Conservation (phyloP, 2,113 vertebrate genomes). For the Vidua chalybeata region DNA sequence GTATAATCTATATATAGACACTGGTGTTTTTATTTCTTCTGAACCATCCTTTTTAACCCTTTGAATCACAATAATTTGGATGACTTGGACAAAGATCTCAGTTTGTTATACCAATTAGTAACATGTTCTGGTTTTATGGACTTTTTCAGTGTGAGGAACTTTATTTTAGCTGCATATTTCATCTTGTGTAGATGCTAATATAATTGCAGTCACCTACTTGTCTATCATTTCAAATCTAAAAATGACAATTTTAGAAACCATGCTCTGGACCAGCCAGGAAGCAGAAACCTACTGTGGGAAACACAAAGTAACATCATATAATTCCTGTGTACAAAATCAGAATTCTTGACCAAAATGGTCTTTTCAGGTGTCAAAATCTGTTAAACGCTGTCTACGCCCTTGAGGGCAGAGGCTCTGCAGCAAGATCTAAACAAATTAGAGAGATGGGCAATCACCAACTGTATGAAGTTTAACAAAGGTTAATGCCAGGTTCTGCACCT, state of each 20-base stretch:
- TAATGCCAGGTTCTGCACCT: fast-evolving
- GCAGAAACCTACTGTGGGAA: not conserved
- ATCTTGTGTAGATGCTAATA: not conserved
- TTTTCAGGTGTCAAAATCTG: not conserved
- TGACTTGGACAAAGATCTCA: not conserved
- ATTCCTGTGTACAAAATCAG: not conserved
- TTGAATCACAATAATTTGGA: not conserved
- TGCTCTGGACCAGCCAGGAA: not conserved
- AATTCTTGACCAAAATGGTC: not conserved
- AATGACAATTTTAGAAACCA: not conserved
- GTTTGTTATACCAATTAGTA: not conserved
- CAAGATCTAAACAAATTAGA: not conserved
- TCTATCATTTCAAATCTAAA: not conserved
- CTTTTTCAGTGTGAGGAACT: not conserved
- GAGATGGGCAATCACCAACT: not conserved
- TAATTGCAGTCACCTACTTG: not conserved
- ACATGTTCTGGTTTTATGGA: not conserved
- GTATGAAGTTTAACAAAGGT: not conserved
- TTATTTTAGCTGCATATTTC: not conserved
- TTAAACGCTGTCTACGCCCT: not conserved
- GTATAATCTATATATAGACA: not conserved
- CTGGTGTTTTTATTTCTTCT: not conserved
- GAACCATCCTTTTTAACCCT: not conserved
- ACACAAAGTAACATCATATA: not conserved
- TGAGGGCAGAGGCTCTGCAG: not conserved